These are phyloP conservation scores for Prorops nasuta DNA, from an alignment of 1,140 invertebrate species.

Conservation along the genomic window DNA sequence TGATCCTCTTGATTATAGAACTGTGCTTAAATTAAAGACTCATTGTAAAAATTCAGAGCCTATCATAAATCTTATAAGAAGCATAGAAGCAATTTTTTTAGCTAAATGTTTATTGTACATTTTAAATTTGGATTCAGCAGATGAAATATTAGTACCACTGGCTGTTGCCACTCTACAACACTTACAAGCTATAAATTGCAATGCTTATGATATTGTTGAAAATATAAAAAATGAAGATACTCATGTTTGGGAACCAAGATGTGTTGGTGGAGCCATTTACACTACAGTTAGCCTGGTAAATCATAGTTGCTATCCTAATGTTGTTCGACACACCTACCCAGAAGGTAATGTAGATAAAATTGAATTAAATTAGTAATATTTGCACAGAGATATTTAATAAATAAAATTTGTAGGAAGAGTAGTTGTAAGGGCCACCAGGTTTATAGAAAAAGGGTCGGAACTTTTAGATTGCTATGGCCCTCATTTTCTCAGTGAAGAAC, in stretches of 20 bases:
- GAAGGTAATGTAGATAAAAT: constrained; percentile 28
- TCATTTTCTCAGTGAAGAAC: constrained; percentile 53
- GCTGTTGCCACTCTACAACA: constrained; percentile 57
- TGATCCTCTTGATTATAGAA: constrained; percentile 40
- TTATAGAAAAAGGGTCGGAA: constrained; percentile 56
- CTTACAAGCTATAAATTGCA: constrained; percentile 63
- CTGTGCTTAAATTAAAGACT: constrained; percentile 49
- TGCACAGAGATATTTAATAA: background rate
- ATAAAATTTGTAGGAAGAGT: constrained; percentile 35
- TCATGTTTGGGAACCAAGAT: constrained; percentile 44
- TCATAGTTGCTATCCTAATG: constrained; percentile 63
- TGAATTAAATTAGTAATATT: constrained; percentile 3
- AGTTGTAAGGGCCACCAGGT: constrained; percentile 56
- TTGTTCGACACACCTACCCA: constrained; percentile 58
- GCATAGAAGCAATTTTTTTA: constrained; percentile 59
- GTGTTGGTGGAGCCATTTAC: constrained; percentile 64
- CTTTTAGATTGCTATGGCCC: constrained; percentile 65
- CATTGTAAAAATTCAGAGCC: constrained; percentile 50
- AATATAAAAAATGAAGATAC: constrained; percentile 43
- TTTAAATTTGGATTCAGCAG: constrained; percentile 33
- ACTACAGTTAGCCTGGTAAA: constrained; percentile 64
- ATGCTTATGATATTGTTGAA: constrained; percentile 66
- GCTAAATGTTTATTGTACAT: constrained; percentile 54
- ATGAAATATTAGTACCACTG: constrained; percentile 35
- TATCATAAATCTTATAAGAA: constrained; percentile 55